Evolutionary conservation across 2,888 invertebrate species (phyloP), one percentile per base, ranked within the genome.

Genomic region (Agriotes lineatus): DNA sequence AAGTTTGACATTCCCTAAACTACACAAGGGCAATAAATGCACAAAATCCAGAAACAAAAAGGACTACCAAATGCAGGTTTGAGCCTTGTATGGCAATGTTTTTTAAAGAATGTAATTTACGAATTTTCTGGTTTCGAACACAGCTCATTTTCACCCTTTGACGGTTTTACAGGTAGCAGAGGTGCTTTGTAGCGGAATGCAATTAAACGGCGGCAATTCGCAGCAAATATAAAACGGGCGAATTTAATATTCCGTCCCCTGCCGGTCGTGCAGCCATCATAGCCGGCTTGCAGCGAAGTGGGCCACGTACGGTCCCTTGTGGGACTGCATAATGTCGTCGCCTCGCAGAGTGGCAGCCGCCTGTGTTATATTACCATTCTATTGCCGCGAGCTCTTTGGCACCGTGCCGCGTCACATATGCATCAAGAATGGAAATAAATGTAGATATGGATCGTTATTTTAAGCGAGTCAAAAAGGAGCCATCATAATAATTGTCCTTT

Each of bases 211-310:
- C 16, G 16, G n/a, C 54, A 62, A 52, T 64, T 61, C 57, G 42
- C 25, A 16, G 57, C 65, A 57, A 65, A 57, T 57, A 65, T 35
- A 25, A 50, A 39, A 57, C 35, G 44, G 25, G 48, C 35, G 42
- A 57, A 63, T 63, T 63, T 63, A 65, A 64, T 57, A 65, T 44
- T 45, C 58, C 20, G 25, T 22, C 35, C 65, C 65, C 30, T 58
- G 57, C 19, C 58, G 44, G 25, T 10, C 35, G 30, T 33, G 45
- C 25, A 58, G 25, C 50, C 25, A 25, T 58, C 65, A 65, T 65
- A 45, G 54, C 44, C 14, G 33, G 20, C 25, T 50, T 63, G 44
- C 20, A 58, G 45, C 25, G 45, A 3, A 58, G 48, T 50, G 58
- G 65, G 37, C 58, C 50, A 16, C 25, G 48, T 25, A 14, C 48